phyloP scores from a whole-genome alignment of 2,888 invertebrate genomes.

The Limnephilus rhombicus region DNA sequence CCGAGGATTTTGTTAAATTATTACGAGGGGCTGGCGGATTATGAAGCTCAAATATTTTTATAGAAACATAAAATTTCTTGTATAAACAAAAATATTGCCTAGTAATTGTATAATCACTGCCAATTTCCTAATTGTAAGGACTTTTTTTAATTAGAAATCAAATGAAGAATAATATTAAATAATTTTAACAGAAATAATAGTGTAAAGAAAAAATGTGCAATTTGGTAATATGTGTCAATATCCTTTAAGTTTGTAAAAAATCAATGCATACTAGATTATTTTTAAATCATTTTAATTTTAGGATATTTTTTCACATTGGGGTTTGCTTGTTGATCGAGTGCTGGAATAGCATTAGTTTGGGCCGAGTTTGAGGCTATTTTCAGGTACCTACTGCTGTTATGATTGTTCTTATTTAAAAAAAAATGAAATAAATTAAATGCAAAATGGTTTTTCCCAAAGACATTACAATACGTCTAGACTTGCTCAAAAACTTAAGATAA shows the following conservation, averaged over 20 bases:
- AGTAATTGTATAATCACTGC: conserved; percentile 7
- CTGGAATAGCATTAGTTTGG: neutral
- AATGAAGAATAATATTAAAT: neutral
- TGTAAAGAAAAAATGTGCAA: neutral
- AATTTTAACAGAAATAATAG: neutral
- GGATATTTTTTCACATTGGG: neutral
- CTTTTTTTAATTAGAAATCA: neutral
- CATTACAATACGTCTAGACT: too few species aligned
- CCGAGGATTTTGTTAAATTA: conserved; percentile 10
- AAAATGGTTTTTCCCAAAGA: neutral
- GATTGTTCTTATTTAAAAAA: neutral
- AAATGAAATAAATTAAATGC: neutral
- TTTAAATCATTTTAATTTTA: neutral
- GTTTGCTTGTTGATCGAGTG: neutral
- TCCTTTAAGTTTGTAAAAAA: neutral
- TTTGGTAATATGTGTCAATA: neutral
- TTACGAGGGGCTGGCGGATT: neutral
- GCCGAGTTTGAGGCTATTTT: neutral
- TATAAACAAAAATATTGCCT: conserved; percentile 23
- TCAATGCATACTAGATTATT: neutral
- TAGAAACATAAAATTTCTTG: neutral
- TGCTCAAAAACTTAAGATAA: too few species aligned
- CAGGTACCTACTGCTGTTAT: neutral
- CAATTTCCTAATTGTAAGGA: neutral
- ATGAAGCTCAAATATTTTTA: conserved; percentile 31